phyloP scores from a whole-genome alignment of 2,113 vertebrate species.

The Thalassarche chlororhynchos region DNA sequence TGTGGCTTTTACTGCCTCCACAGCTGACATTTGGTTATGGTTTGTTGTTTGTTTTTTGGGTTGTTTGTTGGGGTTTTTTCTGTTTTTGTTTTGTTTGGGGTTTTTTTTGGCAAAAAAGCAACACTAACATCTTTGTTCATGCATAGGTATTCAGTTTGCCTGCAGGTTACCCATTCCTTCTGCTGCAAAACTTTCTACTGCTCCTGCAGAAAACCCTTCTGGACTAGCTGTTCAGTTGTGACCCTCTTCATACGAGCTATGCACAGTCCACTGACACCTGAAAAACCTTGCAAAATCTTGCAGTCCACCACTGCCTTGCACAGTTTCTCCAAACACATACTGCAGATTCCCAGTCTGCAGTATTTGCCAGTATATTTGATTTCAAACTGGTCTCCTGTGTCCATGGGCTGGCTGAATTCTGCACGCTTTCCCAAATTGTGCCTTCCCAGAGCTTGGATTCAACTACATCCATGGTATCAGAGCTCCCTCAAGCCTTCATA shows the following conservation, averaged over 20 bases:
- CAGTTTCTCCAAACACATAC: background rate
- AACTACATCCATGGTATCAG: too few relatives aligned
- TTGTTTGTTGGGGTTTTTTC: too few relatives aligned
- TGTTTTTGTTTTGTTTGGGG: too few relatives aligned
- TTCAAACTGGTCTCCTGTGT: background rate
- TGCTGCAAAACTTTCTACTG: background rate
- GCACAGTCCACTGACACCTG: background rate
- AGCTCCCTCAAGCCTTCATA: background rate
- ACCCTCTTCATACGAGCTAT: background rate
- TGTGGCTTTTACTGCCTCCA: background rate
- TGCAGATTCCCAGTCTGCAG: background rate
- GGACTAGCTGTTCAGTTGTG: background rate
- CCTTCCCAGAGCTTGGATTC: background rate
- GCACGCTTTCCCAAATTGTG: background rate
- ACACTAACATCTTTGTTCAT: background rate
- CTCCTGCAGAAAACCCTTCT: background rate
- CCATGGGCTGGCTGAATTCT: background rate
- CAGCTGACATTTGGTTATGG: background rate
- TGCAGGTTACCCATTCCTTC: background rate
- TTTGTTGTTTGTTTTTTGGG: background rate
- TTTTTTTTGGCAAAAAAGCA: background rate
- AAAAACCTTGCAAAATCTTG: background rate
- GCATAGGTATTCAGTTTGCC: background rate
- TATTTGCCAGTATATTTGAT: background rate
- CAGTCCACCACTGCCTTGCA: background rate